Evolutionary conservation across 2,888 invertebrate genomes (phyloP).

Genomic region (Orthosia cruda): DNA sequence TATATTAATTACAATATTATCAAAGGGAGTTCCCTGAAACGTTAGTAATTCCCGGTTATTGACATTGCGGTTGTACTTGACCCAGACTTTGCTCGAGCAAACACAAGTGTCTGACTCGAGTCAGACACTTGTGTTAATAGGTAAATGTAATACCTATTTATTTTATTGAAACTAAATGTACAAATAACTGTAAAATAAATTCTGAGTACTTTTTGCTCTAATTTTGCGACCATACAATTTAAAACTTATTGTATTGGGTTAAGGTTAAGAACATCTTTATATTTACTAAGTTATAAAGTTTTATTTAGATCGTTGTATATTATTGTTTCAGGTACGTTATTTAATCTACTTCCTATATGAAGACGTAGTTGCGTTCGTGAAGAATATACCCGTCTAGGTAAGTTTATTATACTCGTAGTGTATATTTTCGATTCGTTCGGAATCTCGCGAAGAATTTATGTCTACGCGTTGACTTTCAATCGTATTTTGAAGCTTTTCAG

Average conservation of each 20-base stretch:
- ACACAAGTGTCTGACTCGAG: too few relatives aligned
- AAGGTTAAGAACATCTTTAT: neutral
- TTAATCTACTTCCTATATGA: slow-evolving; percentile 1
- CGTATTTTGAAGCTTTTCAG: neutral
- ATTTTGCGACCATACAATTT: neutral
- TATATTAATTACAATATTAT: neutral
- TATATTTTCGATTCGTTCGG: neutral
- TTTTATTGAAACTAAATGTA: neutral
- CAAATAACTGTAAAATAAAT: neutral
- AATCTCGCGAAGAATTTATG: neutral
- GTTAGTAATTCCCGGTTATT: slow-evolving; percentile 16
- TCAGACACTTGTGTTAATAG: neutral
- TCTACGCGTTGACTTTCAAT: neutral
- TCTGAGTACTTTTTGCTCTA: neutral
- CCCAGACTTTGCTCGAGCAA: neutral
- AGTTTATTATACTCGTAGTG: neutral
- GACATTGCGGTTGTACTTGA: slow-evolving; percentile 3
- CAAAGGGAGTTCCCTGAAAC: slow-evolving; percentile 8
- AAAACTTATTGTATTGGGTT: neutral
- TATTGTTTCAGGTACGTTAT: slow-evolving; percentile 54
- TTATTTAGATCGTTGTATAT: slow-evolving; percentile 8
- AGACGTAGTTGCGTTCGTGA: neutral
- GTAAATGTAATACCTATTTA: neutral
- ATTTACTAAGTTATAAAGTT: neutral
- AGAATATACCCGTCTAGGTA: slow-evolving; percentile 1